These are phyloP conservation scores for Battus philenor DNA, from an alignment of 1,140 invertebrate genomes.

Conservation along the genomic window DNA sequence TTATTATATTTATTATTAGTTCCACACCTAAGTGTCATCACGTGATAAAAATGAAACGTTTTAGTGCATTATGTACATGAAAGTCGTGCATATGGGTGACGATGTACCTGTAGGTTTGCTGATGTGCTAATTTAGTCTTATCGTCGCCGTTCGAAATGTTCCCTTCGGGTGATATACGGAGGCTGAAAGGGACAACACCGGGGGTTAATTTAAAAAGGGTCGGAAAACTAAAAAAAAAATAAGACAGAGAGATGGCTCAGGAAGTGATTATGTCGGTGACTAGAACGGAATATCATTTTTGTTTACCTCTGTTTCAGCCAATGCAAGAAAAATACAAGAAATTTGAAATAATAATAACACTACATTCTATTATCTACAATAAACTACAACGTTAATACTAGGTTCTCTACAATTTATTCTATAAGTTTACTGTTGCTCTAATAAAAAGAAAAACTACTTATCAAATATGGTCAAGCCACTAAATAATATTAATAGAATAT, in stretches of 20 bases:
- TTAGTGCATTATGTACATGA: conserved; percentile 43
- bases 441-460: too few relatives aligned
- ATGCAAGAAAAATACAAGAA: conserved; percentile 52
- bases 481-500: too few relatives aligned
- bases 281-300: conserved; percentile 24
- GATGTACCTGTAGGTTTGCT: conserved; percentile 89
- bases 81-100: conserved; percentile 47
- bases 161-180: conserved; percentile 73
- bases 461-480: too few relatives aligned
- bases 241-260: conserved; percentile 27
- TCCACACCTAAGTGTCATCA: conserved; percentile 13
- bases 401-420: too few relatives aligned
- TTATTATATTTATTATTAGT: conserved; percentile 9
- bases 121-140: conserved; percentile 84
- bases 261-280: conserved; percentile 39
- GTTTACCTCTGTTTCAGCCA: conserved; percentile 69
- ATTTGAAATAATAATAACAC: conserved; percentile 32
- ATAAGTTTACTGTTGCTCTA: too few relatives aligned
- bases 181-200: conserved; percentile 72
- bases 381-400: too few relatives aligned
- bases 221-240: conserved; percentile 28
- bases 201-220: conserved; percentile 57
- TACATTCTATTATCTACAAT: conserved; percentile 11
- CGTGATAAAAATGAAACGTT: conserved; percentile 9
- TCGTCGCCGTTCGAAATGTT: conserved; percentile 78